A percentile compares a stretch with the other conserved stretches of the same genome.
phyloP scores from a whole-genome alignment of 2,113 vertebrate species.

The Anser cygnoides region DNA sequence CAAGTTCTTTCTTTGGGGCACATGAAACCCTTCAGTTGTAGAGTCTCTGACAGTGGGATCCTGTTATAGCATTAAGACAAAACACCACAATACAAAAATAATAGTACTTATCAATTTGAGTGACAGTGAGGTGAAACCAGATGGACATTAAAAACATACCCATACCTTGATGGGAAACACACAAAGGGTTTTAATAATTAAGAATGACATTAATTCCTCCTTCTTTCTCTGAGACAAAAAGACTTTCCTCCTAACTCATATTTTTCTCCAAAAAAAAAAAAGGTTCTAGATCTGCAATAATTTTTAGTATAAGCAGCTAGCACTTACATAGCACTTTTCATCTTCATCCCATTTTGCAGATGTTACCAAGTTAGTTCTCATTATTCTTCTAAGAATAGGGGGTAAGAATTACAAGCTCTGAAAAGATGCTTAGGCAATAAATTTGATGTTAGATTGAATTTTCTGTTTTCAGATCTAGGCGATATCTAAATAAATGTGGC shows the following conservation, averaged over 20 bases:
- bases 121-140: not conserved
- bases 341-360: not conserved
- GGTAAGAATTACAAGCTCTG: not conserved
- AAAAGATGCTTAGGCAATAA: not conserved
- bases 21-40: not conserved
- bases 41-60: not conserved
- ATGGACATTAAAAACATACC: not conserved
- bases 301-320: not conserved
- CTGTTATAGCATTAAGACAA: not conserved
- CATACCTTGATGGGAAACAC: not conserved
- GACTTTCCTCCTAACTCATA: not conserved
- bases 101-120: not conserved
- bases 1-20: not conserved
- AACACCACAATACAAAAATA: not conserved
- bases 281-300: not conserved
- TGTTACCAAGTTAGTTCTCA: not conserved
- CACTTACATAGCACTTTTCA: not conserved
- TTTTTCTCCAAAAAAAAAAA: accelerated
- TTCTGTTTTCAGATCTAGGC: not conserved
- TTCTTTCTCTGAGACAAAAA: not conserved
- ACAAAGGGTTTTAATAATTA: not conserved
- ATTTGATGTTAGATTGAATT: not conserved
- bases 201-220: not conserved
- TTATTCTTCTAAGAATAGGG: not conserved
- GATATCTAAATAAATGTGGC: not conserved